Evolutionary conservation across 2,113 vertebrate genomes (phyloP).

Genomic region (Bambusicola thoracicus): DNA sequence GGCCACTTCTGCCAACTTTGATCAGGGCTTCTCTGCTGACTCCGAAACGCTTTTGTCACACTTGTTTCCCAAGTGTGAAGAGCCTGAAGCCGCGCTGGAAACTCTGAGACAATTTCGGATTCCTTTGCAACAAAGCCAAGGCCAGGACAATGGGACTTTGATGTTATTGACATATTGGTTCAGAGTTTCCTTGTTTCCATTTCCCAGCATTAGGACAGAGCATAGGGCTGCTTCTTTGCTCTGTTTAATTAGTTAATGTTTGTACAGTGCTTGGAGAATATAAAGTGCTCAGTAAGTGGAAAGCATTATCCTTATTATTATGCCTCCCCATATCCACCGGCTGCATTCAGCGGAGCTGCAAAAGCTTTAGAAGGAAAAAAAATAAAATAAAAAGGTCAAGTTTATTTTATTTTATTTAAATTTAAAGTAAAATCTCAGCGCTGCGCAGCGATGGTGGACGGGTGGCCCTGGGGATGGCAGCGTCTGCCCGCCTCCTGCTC

Average conservation of each 20-base stretch:
- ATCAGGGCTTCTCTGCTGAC: constrained; percentile 55
- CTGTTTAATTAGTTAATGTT: constrained; percentile 71
- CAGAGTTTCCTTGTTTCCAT: constrained; percentile 65
- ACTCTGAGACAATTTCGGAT: constrained; percentile 58
- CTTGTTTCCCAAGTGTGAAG: constrained; percentile 65
- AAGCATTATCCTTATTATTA: constrained; percentile 55
- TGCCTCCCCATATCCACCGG: constrained; percentile 40
- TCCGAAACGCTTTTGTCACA: constrained; percentile 54
- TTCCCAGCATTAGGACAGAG: constrained; percentile 61
- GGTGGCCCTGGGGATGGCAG: not conserved
- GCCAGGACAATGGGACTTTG: constrained; percentile 67
- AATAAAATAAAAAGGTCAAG: constrained; percentile 29
- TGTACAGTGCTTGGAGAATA: constrained; percentile 65
- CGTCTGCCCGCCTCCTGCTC: not conserved
- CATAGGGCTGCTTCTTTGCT: constrained; percentile 51
- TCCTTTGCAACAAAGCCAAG: constrained; percentile 72
- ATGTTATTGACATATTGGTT: constrained; percentile 70
- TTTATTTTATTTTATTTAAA: constrained; percentile 57
- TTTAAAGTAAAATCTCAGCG: constrained; percentile 19
- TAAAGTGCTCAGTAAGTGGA: constrained; percentile 64
- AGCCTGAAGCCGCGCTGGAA: constrained; percentile 59
- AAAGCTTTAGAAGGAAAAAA: constrained; percentile 21
- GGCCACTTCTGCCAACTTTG: constrained; percentile 69
- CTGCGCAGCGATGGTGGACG: not conserved
- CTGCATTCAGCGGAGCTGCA: constrained; percentile 7